These are phyloP conservation scores for rat (Rattus norvegicus) DNA, from an alignment of 2,113 vertebrate genomes.

Conservation along the genomic window GRCr8 NC_086020.1:220999501-221000000, in stretches of 20 bases:
- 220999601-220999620: background rate
- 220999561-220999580: background rate
- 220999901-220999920: slow-evolving; percentile 59
- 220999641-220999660: background rate
- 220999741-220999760: slow-evolving; percentile 75
- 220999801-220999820: background rate
- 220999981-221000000: slow-evolving; percentile 28
- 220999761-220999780: slow-evolving; percentile 53
- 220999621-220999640: background rate
- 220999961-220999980: slow-evolving; percentile 67
- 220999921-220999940: slow-evolving; percentile 71
- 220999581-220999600: background rate
- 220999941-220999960: slow-evolving; percentile 53
- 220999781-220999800: background rate
- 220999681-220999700: background rate
- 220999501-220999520: background rate
- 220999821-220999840: slow-evolving; percentile 58
- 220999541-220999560: background rate
- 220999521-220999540: background rate
- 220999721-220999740: slow-evolving; percentile 70
- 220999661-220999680: background rate
- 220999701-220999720: slow-evolving; percentile 52
- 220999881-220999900: slow-evolving; percentile 50
- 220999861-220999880: slow-evolving; percentile 59
- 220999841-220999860: slow-evolving; percentile 74